Percentiles rank a stretch among this genome's conserved stretches.
Conservation (phyloP, 2,797 vertebrate species). For the Rhynchonycteris naso region DNA sequence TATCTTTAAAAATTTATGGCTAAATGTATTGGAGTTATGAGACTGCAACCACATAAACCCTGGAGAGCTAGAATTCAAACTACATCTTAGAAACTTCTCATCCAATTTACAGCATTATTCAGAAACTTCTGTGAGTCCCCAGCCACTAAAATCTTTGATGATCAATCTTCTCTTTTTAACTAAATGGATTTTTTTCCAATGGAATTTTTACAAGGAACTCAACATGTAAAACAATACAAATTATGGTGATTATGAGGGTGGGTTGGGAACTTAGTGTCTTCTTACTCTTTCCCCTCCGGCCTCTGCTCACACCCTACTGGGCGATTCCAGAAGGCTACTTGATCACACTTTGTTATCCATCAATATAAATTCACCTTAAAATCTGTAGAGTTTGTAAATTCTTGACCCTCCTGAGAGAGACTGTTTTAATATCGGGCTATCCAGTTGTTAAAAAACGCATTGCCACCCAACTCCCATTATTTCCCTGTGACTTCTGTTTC, state of each 20-base stretch:
- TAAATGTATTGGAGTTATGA: neutral
- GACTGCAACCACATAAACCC: neutral
- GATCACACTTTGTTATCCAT: neutral
- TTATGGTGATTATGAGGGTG: neutral
- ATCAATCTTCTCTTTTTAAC: neutral
- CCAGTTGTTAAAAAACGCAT: neutral
- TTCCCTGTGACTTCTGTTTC: neutral
- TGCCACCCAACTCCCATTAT: neutral
- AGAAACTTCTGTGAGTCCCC: neutral
- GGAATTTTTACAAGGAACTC: neutral
- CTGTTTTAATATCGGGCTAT: neutral
- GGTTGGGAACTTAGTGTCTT: rapidly evolving
- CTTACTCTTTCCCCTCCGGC: no score
- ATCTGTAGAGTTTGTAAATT: neutral
- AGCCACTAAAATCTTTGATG: neutral
- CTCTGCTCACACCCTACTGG: neutral
- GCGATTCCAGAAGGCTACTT: neutral
- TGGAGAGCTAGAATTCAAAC: neutral
- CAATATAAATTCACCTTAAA: neutral
- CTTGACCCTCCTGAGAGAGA: neutral
- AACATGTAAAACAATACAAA: neutral
- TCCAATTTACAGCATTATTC: neutral
- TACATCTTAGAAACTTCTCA: neutral
- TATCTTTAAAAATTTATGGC: neutral
- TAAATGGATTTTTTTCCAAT: neutral